phyloP scores from a whole-genome alignment of 2,113 vertebrate species.

The Malurus alboscapulatus region DNA sequence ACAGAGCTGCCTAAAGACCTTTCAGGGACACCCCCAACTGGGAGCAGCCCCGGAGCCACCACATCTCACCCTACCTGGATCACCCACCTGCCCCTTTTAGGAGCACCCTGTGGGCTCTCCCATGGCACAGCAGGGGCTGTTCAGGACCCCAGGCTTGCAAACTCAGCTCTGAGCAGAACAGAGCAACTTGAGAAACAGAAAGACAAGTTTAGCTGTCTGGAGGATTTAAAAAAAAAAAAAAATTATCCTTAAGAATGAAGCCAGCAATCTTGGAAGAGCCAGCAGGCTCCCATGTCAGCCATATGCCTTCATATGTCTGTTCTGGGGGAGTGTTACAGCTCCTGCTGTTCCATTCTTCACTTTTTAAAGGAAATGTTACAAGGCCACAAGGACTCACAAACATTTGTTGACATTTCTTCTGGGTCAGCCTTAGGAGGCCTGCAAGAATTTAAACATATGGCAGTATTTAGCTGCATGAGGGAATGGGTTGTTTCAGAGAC shows the following conservation, averaged over 20 bases:
- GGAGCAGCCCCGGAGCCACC: background rate
- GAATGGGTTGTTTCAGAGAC: slow-evolving; percentile 15
- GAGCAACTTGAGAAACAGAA: background rate
- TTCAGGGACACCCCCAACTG: background rate
- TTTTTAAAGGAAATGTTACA: slow-evolving; percentile 52
- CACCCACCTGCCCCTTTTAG: too few relatives aligned
- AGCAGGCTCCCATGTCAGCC: slow-evolving; percentile 62
- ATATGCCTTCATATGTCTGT: slow-evolving; percentile 63
- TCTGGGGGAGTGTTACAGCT: slow-evolving; percentile 60
- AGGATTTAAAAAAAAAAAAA: background rate
- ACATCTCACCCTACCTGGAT: background rate
- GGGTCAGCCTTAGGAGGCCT: slow-evolving; percentile 61
- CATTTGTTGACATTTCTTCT: slow-evolving; percentile 68
- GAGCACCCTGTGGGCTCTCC: background rate
- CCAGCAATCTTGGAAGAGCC: slow-evolving; percentile 41
- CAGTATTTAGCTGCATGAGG: slow-evolving; percentile 41
- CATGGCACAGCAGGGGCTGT: fast-evolving
- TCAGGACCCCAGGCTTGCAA: background rate
- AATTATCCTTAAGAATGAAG: background rate
- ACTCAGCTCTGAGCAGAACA: background rate
- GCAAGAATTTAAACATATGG: slow-evolving; percentile 63
- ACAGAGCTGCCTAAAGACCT: background rate
- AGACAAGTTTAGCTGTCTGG: background rate
- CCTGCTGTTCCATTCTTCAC: slow-evolving; percentile 48
- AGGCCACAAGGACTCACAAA: slow-evolving; percentile 61